A percentile compares a stretch with the other conserved stretches of the same genome.
Evolutionary conservation across 2,797 vertebrate species (phyloP).

Genomic region (Hydrophis major): DNA sequence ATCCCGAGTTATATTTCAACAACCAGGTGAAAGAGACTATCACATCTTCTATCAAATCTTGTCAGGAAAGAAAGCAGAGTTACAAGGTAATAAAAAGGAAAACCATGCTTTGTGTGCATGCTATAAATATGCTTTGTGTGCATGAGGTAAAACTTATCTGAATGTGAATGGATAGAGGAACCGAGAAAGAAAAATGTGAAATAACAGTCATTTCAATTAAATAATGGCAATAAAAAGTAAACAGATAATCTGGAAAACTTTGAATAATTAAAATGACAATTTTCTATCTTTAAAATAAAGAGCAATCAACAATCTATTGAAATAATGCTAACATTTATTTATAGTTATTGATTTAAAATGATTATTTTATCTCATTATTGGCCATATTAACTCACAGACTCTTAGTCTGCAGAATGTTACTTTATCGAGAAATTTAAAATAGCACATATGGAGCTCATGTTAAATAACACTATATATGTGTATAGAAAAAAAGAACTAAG

Average conservation of each 20-base stretch:
- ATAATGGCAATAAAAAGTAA: background rate
- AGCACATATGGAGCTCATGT: background rate
- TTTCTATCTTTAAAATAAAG: background rate
- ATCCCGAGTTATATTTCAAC: constrained; percentile 73
- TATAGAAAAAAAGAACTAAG: background rate
- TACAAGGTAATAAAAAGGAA: constrained; percentile 61
- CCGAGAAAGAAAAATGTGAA: background rate
- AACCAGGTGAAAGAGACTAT: constrained; percentile 71
- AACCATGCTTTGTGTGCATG: background rate
- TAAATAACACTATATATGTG: background rate
- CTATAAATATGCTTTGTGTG: background rate
- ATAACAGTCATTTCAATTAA: background rate
- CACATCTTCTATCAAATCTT: constrained; percentile 78
- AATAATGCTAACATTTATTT: background rate
- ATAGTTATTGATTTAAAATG: background rate
- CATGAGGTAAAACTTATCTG: background rate
- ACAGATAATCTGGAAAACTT: background rate
- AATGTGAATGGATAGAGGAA: background rate
- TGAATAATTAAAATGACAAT: background rate
- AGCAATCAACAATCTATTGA: background rate
- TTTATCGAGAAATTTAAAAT: background rate
- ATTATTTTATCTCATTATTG: background rate
- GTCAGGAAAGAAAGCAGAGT: constrained; percentile 68
- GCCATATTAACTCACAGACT: background rate
- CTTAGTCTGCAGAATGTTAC: background rate